These are phyloP conservation scores for Charina bottae DNA, from an alignment of 2,113 vertebrate genomes.

Conservation along the genomic window DNA sequence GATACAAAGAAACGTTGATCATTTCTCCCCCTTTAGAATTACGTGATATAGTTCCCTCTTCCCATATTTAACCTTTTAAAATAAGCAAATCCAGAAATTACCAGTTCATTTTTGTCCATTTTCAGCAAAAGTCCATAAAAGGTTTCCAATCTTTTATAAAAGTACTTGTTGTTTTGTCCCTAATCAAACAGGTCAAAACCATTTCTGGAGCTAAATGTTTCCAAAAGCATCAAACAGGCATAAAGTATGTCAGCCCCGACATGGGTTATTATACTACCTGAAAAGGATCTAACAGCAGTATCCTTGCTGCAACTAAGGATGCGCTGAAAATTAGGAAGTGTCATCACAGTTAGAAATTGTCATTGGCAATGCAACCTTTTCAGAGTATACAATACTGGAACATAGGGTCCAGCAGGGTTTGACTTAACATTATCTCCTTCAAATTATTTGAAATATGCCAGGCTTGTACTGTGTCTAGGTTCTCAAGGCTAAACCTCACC, in stretches of 20 bases:
- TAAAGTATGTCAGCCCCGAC: neutral
- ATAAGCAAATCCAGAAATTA: too few species aligned
- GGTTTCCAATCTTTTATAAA: too few species aligned
- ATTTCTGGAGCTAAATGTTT: neutral
- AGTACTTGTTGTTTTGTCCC: too few species aligned
- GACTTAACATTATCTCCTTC: neutral
- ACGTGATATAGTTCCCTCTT: too few species aligned
- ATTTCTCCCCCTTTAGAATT: too few species aligned
- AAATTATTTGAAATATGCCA: neutral
- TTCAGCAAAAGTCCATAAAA: too few species aligned
- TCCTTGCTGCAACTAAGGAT: neutral
- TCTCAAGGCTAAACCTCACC: neutral
- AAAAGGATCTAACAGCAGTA: neutral
- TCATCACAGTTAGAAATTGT: too few species aligned
- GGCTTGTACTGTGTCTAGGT: neutral
- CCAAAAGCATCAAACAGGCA: neutral
- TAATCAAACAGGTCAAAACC: too few species aligned
- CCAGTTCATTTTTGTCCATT: too few species aligned
- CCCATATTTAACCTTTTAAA: too few species aligned
- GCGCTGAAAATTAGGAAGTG: neutral
- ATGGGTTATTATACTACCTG: neutral
- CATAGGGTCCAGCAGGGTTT: neutral
- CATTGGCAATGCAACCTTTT: neutral
- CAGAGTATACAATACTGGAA: neutral
- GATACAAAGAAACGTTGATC: too few species aligned